Percentiles rank a stretch among this genome's conserved stretches.
Evolutionary conservation across 2,888 invertebrate genomes (phyloP).

Genomic region (Eustalomyia histrio): DNA sequence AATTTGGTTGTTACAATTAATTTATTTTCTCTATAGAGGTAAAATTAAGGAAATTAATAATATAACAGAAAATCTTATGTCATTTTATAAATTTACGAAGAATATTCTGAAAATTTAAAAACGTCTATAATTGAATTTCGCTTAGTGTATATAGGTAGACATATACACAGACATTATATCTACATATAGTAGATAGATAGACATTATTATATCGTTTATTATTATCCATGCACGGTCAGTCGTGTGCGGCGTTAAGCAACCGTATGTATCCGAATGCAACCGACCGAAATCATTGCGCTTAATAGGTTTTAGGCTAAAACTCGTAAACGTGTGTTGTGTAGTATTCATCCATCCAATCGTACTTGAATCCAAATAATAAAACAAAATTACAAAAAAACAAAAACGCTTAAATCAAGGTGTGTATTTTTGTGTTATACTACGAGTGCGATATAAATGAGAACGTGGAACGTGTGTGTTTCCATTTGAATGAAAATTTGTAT

Average conservation of each 20-base stretch:
- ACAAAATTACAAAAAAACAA: conserved; percentile 25
- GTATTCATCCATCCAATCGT: conserved; percentile 32
- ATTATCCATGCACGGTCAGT: conserved; percentile 78
- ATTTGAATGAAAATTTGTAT: conserved; percentile 62
- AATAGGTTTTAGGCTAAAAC: conserved; percentile 61
- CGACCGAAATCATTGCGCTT: conserved; percentile 76
- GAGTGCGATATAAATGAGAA: conserved; percentile 44
- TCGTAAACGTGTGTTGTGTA: conserved; percentile 58
- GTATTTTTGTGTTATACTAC: conserved; percentile 1
- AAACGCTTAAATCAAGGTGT: conserved; percentile 60
- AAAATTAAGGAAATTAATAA: no score
- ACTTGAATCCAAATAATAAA: conserved; percentile 42
- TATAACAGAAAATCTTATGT: no score
- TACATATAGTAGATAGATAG: conserved; percentile 49
- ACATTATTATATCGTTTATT: conserved; percentile 61
- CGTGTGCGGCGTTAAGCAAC: conserved; percentile 80
- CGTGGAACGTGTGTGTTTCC: conserved; percentile 49
- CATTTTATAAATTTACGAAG: no score
- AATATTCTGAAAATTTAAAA: no score
- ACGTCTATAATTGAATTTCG: no score
- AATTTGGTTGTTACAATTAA: no score
- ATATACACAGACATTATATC: conserved; percentile 13
- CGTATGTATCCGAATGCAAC: conserved; percentile 80
- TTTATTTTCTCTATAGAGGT: no score
- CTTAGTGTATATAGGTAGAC: conserved; percentile 20